Evolutionary conservation across 2,797 vertebrate genomes (phyloP).

Genomic region (Periophthalmus magnuspinnatus): DNA sequence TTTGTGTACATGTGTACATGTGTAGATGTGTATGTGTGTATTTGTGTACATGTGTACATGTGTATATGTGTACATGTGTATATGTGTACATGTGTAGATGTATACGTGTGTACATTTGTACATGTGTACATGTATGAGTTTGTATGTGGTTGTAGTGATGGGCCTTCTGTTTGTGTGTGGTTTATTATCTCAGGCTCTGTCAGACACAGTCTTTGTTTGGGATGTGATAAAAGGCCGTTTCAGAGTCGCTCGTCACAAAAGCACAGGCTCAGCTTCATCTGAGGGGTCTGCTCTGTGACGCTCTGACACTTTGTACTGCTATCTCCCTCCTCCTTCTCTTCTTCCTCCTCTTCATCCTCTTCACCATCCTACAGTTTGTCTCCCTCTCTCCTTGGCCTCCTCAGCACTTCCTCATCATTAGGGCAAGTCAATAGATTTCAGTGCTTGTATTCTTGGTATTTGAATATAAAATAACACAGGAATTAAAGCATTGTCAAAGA

Average conservation of each 20-base stretch:
- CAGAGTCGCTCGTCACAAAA: slow-evolving; percentile 73
- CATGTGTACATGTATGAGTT: not conserved
- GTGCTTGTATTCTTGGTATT: not conserved
- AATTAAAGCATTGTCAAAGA: no score
- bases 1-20: no score
- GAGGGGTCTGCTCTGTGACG: slow-evolving; percentile 82
- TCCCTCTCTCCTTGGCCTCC: slow-evolving; percentile 35
- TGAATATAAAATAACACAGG: not conserved
- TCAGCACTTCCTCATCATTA: slow-evolving; percentile 1
- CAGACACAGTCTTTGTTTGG: slow-evolving; percentile 81
- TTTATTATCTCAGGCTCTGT: slow-evolving; percentile 78
- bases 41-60: no score
- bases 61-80: no score
- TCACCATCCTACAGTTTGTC: slow-evolving; percentile 9
- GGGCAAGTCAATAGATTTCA: not conserved
- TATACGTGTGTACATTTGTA: not conserved
- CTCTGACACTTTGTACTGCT: slow-evolving; percentile 84
- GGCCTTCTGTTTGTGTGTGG: slow-evolving; percentile 75
- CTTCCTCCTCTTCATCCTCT: slow-evolving; percentile 15
- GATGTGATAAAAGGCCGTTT: slow-evolving; percentile 84
- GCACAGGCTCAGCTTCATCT: slow-evolving; percentile 80
- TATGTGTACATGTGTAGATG: not conserved
- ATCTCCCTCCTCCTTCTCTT: slow-evolving; percentile 55
- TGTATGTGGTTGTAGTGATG: slow-evolving; percentile 60
- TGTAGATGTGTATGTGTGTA: no score